These are phyloP conservation scores for Heliconius ismenius DNA, from an alignment of 2,888 invertebrate species.

Conservation along the genomic window DNA sequence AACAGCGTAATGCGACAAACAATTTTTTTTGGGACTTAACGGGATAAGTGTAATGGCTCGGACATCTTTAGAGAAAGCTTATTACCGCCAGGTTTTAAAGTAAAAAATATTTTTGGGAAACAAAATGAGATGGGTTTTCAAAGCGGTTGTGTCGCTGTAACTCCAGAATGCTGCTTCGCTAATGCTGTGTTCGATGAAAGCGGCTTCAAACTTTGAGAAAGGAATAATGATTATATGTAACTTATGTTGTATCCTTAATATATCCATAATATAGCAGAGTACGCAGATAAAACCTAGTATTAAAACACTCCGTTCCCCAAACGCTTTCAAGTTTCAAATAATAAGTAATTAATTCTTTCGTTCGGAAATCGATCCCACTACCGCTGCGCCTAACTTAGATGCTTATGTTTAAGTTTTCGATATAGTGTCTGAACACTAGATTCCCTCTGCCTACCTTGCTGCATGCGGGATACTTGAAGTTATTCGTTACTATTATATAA, in stretches of 20 bases:
- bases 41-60: conserved; percentile 25
- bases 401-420: too few relatives aligned
- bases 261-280: not conserved
- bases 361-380: not conserved
- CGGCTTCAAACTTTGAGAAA: not conserved
- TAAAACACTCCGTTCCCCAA: not conserved
- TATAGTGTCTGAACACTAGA: too few relatives aligned
- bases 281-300: not conserved
- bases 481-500: too few relatives aligned
- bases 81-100: conserved; percentile 9
- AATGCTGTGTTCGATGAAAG: too few relatives aligned
- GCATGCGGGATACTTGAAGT: too few relatives aligned
- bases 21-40: conserved; percentile 15
- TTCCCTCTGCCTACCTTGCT: too few relatives aligned
- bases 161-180: too few relatives aligned
- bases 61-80: conserved; percentile 20
- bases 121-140: not conserved
- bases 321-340: not conserved
- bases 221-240: not conserved
- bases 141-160: not conserved
- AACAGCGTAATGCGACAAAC: conserved; percentile 18
- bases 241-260: not conserved
- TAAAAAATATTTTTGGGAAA: not conserved
- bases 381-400: not conserved
- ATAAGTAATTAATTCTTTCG: not conserved